Conservation (phyloP, 2,797 vertebrate genomes). For the Todus mexicanus region DNA sequence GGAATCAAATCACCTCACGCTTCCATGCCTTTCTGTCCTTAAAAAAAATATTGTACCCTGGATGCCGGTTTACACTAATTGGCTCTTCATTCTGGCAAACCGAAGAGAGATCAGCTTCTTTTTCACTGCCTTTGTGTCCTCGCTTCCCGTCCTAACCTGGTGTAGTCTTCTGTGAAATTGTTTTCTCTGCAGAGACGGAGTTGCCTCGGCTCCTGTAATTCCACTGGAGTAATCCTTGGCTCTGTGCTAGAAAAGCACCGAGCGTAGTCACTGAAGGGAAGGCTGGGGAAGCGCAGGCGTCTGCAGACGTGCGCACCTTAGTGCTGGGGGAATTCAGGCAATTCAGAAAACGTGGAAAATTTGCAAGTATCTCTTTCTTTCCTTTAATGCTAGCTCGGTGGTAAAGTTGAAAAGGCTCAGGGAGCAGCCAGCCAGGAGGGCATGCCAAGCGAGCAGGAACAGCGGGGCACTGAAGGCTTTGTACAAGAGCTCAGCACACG, state of each 20-base stretch:
- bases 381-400: neutral
- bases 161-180: slow-evolving; percentile 69
- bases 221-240: slow-evolving; percentile 57
- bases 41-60: neutral
- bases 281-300: neutral
- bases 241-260: neutral
- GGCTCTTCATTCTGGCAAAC: neutral
- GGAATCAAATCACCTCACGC: neutral
- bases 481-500: neutral
- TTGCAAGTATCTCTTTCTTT: neutral
- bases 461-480: neutral
- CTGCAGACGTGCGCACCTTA: neutral
- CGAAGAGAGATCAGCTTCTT: slow-evolving; percentile 3
- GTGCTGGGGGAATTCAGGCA: neutral
- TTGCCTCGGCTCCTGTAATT: slow-evolving; percentile 11
- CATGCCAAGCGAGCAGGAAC: neutral
- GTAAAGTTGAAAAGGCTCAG: neutral
- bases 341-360: neutral
- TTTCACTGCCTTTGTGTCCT: slow-evolving; percentile 17
- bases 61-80: neutral
- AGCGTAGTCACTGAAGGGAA: neutral
- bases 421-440: neutral
- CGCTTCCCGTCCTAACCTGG: neutral
- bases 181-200: slow-evolving; percentile 47
- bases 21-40: neutral